These are phyloP conservation scores for Australoheros scitulus DNA, from an alignment of 2,113 vertebrate species.

Conservation along the genomic window DNA sequence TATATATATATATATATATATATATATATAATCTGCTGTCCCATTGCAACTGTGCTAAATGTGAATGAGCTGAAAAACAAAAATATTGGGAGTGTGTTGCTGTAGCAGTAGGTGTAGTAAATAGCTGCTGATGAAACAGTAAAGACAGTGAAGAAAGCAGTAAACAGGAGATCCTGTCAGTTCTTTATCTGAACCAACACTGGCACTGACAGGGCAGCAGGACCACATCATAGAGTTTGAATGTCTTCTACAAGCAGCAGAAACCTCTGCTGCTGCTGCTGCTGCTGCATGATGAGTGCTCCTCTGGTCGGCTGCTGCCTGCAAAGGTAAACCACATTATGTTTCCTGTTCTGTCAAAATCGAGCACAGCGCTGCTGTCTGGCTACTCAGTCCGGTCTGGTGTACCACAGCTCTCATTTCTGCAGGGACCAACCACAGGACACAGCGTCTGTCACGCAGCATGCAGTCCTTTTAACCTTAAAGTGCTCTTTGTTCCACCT, in stretches of 20 bases:
- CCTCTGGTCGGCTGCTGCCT: background rate
- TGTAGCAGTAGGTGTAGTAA: too few species aligned
- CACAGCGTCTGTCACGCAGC: background rate
- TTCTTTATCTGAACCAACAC: background rate
- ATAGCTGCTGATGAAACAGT: background rate
- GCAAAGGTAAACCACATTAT: background rate
- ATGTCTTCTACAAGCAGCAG: background rate
- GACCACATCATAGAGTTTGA: too few species aligned
- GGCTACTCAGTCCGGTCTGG: background rate
- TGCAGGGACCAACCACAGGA: background rate
- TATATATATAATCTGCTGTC: too few species aligned
- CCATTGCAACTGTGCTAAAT: too few species aligned
- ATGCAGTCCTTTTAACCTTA: background rate
- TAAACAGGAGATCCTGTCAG: too few species aligned
- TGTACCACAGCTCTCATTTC: background rate
- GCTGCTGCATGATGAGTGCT: background rate
- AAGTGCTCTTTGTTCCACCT: background rate
- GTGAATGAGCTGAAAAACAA: too few species aligned
- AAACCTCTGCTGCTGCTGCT: background rate
- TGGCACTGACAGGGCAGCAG: background rate
- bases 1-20: too few species aligned
- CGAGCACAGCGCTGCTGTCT: accelerated
- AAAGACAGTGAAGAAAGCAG: too few species aligned
- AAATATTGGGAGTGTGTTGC: too few species aligned
- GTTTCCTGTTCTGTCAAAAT: background rate